Percentiles rank a stretch among this genome's conserved stretches.
phyloP scores from a whole-genome alignment of 2,888 invertebrate species.

The Lordiphosa fenestrarum region DNA sequence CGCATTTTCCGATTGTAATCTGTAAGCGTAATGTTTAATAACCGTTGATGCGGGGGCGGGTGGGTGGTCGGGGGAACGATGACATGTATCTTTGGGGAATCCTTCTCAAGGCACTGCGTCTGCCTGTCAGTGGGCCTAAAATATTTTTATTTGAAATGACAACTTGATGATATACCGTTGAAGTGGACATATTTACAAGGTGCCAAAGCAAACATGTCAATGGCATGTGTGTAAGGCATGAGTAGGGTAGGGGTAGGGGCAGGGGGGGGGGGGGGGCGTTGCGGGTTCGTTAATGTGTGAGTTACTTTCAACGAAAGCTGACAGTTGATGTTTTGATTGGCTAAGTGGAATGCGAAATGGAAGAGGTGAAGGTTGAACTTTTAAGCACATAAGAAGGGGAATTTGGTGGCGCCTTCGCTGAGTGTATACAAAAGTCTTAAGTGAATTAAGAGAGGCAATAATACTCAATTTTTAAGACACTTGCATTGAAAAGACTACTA shows the following conservation, averaged over 20 bases:
- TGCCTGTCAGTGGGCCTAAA: constrained; percentile 33
- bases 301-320: constrained; percentile 26
- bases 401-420: no score
- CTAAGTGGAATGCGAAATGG: constrained; percentile 12
- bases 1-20: constrained; percentile 71
- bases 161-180: constrained; percentile 53
- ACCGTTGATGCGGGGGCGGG: not conserved
- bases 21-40: constrained; percentile 49
- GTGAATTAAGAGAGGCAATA: no score
- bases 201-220: constrained; percentile 31
- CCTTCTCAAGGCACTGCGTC: constrained; percentile 9
- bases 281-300: constrained; percentile 12
- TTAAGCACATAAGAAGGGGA: not conserved
- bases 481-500: no score
- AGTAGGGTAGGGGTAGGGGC: not conserved
- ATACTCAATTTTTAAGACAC: no score
- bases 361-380: constrained; percentile 3
- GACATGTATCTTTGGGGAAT: constrained; percentile 14
- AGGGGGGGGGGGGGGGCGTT: not conserved
- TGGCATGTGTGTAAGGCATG: constrained; percentile 19
- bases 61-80: not conserved
- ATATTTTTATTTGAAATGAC: constrained; percentile 46
- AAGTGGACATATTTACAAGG: constrained; percentile 59
- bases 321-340: constrained; percentile 33
- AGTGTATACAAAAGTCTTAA: no score